Percentiles rank a stretch among this genome's conserved stretches.
These are phyloP conservation scores for Selene dorsalis DNA, from an alignment of 2,797 vertebrate species.

Conservation along the genomic window DNA sequence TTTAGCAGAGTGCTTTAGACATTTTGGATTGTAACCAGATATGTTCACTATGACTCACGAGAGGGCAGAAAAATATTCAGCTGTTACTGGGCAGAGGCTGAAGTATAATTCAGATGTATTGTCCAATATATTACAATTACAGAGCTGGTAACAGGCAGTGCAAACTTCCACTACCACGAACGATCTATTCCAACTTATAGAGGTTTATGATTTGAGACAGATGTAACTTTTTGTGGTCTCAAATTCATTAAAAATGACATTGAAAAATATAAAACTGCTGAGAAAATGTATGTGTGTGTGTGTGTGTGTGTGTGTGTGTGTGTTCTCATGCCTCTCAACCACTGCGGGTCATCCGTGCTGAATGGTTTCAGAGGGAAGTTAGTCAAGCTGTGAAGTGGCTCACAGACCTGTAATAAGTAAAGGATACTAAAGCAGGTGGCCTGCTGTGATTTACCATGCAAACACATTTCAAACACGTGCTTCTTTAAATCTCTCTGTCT, in stretches of 20 bases:
- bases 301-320: conserved; percentile 12
- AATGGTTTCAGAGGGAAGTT: conserved; percentile 55
- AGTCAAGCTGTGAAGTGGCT: conserved; percentile 64
- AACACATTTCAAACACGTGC: conserved; percentile 58
- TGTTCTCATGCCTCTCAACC: conserved; percentile 14
- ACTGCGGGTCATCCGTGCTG: conserved; percentile 49
- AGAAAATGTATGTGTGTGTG: conserved; percentile 20
- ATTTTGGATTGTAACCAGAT: conserved; percentile 43
- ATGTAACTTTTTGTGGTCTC: conserved; percentile 81
- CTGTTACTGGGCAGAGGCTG: conserved; percentile 33
- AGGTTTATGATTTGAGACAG: conserved; percentile 84
- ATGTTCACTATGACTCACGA: conserved; percentile 38
- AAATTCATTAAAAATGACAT: conserved; percentile 85
- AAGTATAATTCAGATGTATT: conserved; percentile 71
- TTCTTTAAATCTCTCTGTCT: conserved; percentile 55
- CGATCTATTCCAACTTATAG: conserved; percentile 78
- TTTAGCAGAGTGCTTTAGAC: conserved; percentile 17
- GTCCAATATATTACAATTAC: conserved; percentile 79
- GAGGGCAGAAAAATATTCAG: conserved; percentile 43
- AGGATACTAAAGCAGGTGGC: conserved; percentile 52
- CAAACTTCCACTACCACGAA: conserved; percentile 62
- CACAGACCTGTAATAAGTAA: conserved; percentile 63
- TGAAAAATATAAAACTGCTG: conserved; percentile 72
- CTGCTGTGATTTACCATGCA: conserved; percentile 60
- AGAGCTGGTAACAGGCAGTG: conserved; percentile 59